Percentiles rank a stretch among this genome's conserved stretches.
phyloP scores from a whole-genome alignment of 2,113 vertebrate species.

The Malaclemys terrapin region DNA sequence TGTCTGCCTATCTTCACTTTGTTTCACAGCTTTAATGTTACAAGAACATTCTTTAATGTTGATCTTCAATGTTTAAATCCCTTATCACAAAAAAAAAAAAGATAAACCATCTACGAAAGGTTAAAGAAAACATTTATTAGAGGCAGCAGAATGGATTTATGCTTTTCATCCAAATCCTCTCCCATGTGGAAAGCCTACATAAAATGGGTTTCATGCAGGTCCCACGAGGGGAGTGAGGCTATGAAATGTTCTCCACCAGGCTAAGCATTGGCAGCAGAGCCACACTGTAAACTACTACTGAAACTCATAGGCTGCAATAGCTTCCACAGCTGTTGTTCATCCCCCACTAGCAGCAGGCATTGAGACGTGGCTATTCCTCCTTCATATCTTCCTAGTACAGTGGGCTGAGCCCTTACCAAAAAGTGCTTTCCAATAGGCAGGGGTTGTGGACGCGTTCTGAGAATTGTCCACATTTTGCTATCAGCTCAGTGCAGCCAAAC shows the following conservation, averaged over 20 bases:
- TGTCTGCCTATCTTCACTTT: background rate
- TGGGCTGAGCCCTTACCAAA: background rate
- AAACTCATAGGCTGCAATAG: background rate
- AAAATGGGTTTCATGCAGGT: background rate
- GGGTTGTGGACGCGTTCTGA: fast-evolving
- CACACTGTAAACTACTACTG: background rate
- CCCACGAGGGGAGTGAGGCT: background rate
- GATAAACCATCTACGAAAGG: background rate
- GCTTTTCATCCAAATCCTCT: background rate
- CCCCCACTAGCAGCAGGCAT: background rate
- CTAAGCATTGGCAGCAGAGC: background rate
- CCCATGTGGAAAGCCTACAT: background rate
- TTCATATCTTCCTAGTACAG: background rate
- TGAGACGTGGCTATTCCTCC: background rate
- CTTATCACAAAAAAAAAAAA: background rate
- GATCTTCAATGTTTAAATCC: background rate
- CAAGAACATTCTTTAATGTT: background rate
- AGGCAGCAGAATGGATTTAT: background rate
- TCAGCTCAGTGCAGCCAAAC: background rate
- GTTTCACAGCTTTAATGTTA: background rate
- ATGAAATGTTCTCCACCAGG: background rate
- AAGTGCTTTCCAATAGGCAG: fast-evolving
- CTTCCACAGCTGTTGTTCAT: background rate
- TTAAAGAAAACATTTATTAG: background rate
- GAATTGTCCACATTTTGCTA: background rate